Percentiles rank a stretch among this genome's conserved stretches.
These are phyloP conservation scores for Standfussiana lucernea DNA, from an alignment of 2,888 invertebrate genomes.

Conservation along the genomic window DNA sequence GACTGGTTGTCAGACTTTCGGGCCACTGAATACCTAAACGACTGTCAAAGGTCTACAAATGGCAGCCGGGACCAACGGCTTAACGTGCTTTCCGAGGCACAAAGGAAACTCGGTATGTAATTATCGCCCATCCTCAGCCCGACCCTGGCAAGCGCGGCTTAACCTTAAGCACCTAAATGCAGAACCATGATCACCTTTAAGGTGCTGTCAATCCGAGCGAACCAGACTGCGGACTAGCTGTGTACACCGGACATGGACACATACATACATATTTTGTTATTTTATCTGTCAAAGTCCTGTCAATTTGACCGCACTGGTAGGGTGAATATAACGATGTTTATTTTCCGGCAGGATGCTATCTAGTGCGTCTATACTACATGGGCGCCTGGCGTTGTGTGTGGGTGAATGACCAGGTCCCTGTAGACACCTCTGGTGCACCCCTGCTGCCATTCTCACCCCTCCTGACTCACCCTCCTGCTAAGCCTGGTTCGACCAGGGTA, in stretches of 20 bases:
- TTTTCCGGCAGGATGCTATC: slow-evolving; percentile 81
- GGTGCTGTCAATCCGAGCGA: too few species aligned
- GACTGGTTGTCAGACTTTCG: not conserved
- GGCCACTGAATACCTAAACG: not conserved
- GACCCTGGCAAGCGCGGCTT: too few species aligned
- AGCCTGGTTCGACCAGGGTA: slow-evolving; percentile 69
- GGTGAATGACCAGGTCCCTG: slow-evolving; percentile 86
- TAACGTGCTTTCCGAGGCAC: too few species aligned
- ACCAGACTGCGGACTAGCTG: too few species aligned
- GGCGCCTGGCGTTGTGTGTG: slow-evolving; percentile 87
- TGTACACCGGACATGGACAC: too few species aligned
- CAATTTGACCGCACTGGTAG: not conserved
- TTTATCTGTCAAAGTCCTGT: too few species aligned
- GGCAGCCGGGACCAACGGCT: too few species aligned
- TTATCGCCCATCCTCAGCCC: too few species aligned
- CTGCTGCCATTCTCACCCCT: slow-evolving; percentile 85
- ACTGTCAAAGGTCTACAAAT: too few species aligned
- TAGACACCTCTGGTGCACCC: slow-evolving; percentile 82
- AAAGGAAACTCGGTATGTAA: too few species aligned
- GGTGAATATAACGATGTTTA: not conserved
- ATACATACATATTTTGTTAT: not conserved
- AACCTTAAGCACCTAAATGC: too few species aligned
- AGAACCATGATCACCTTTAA: too few species aligned
- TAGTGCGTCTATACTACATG: slow-evolving; percentile 84
- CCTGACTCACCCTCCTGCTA: slow-evolving; percentile 69